A percentile compares a stretch with the other conserved stretches of the same genome.
These are phyloP conservation scores for Marmota monax DNA, from an alignment of 2,113 vertebrate species.

Conservation along the genomic window DNA sequence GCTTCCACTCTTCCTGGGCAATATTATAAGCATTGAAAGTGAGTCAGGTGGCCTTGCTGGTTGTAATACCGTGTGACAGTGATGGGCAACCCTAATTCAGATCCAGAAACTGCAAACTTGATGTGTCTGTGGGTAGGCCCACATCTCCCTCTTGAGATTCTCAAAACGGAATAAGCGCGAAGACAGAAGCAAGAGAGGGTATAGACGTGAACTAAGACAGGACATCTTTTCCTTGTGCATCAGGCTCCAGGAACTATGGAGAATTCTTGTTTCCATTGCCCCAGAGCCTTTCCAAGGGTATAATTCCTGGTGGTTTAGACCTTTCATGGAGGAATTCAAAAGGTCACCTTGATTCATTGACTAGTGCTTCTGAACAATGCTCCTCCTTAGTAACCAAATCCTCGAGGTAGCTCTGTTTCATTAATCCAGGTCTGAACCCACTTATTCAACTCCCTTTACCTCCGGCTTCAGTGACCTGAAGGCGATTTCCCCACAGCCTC, in stretches of 20 bases:
- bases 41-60: neutral
- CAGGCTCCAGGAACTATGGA: neutral
- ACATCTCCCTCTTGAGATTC: neutral
- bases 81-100: neutral
- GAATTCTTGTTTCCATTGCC: neutral
- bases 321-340: neutral
- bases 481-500: neutral
- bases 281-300: neutral
- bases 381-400: neutral
- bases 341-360: neutral
- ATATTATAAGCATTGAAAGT: neutral
- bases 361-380: neutral
- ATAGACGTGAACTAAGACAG: neutral
- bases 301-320: neutral
- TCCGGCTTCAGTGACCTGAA: neutral
- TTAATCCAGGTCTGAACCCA: neutral
- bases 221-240: neutral
- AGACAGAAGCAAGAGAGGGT: neutral
- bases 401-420: neutral
- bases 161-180: neutral
- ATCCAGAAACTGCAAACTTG: neutral
- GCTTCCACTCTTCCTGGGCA: neutral
- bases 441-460: neutral
- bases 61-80: neutral
- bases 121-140: neutral